These are phyloP conservation scores for Torymus texanus DNA, from an alignment of 2,888 invertebrate genomes.

Conservation along the genomic window DNA sequence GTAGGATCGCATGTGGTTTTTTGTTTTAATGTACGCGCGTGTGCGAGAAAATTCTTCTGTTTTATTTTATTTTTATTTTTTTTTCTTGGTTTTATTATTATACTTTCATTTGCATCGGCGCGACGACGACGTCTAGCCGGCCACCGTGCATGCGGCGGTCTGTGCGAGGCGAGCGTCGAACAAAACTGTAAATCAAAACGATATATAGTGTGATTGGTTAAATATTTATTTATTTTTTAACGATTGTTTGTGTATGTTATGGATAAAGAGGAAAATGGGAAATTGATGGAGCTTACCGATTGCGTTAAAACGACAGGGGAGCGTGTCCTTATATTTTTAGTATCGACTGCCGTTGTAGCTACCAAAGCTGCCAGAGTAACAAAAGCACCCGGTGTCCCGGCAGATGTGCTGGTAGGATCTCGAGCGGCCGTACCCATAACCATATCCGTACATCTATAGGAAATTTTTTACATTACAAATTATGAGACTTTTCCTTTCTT, in stretches of 20 bases:
- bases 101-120: slow-evolving; percentile 44
- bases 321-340: slow-evolving; percentile 5
- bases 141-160: not conserved
- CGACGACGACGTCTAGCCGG: slow-evolving; percentile 19
- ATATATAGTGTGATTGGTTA: not conserved
- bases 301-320: no score
- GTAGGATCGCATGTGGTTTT: not conserved
- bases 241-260: no score
- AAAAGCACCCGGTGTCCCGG: slow-evolving; percentile 47
- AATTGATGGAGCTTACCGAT: no score
- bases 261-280: no score
- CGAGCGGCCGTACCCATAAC: slow-evolving; percentile 49
- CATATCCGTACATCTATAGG: slow-evolving; percentile 32
- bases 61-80: no score
- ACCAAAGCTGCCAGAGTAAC: slow-evolving; percentile 42
- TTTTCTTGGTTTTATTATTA: not conserved
- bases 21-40: no score
- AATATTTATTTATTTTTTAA: no score
- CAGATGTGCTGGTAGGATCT: slow-evolving; percentile 54
- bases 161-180: slow-evolving; percentile 35
- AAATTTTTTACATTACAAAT: no score
- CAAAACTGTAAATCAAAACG: slow-evolving; percentile 22
- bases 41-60: no score
- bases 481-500: no score
- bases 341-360: slow-evolving; percentile 41